These are phyloP conservation scores for Epizoanthus fatuus DNA, from an alignment of 92 coral and sea anemone genomes.

Conservation along the genomic window DNA sequence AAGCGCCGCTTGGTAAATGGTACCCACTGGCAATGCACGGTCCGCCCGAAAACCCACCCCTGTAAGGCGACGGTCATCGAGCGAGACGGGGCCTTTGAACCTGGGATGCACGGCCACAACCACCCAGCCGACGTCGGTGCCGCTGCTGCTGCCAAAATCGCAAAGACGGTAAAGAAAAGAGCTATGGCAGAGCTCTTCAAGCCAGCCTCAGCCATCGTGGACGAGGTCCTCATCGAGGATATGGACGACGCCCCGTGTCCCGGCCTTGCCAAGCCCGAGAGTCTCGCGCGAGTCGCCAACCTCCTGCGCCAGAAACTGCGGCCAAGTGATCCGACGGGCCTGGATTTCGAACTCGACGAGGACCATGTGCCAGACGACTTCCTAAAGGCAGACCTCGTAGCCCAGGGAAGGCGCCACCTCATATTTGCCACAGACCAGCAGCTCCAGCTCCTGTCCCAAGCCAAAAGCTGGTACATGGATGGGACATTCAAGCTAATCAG, in stretches of 20 bases:
- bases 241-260: slow-evolving; percentile 43
- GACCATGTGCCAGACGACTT: slow-evolving; percentile 51
- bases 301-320: slow-evolving; percentile 42
- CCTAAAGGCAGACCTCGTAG: slow-evolving; percentile 19
- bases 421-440: slow-evolving; percentile 41
- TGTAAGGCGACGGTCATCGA: slow-evolving; percentile 24
- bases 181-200: slow-evolving; percentile 31
- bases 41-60: too few relatives aligned
- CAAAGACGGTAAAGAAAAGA: slow-evolving; percentile 16
- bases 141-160: slow-evolving; percentile 24
- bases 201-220: slow-evolving; percentile 48
- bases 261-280: slow-evolving; percentile 50
- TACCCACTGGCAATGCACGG: too few relatives aligned
- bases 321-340: slow-evolving; percentile 51
- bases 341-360: slow-evolving; percentile 44
- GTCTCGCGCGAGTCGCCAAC: slow-evolving; percentile 52
- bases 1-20: slow-evolving; percentile 7
- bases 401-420: slow-evolving; percentile 43
- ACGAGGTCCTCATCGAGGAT: slow-evolving; percentile 28
- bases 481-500: too few relatives aligned
- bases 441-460: not conserved
- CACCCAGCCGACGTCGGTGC: slow-evolving; percentile 31
- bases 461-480: too few relatives aligned
- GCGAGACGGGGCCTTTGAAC: slow-evolving; percentile 15
- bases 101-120: slow-evolving; percentile 39